phyloP scores from a whole-genome alignment of 2,888 invertebrate species.

The Fragum whitleyi region DNA sequence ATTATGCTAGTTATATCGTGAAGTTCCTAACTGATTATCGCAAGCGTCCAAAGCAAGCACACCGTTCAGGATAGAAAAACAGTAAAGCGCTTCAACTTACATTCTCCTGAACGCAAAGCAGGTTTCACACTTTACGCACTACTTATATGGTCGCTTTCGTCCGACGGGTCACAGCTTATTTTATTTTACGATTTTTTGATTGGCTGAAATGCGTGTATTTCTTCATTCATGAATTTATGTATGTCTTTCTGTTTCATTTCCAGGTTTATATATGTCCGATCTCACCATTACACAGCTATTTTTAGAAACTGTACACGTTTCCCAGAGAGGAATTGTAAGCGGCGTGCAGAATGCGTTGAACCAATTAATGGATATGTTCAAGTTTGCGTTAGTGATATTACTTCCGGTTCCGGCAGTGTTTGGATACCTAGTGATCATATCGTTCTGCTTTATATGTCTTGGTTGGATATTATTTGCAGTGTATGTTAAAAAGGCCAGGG shows the following conservation, averaged over 20 bases:
- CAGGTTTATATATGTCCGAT: constrained; percentile 86
- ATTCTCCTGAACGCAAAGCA: no score
- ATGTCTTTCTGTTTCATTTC: constrained; percentile 10
- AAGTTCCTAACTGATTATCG: no score
- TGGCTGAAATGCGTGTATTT: no score
- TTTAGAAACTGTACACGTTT: constrained; percentile 85
- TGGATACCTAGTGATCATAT: constrained; percentile 84
- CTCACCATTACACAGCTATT: constrained; percentile 86
- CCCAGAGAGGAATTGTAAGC: constrained; percentile 84
- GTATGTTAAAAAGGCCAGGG: constrained; percentile 53
- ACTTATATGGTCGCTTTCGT: no score
- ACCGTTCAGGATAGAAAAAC: no score
- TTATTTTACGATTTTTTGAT: no score
- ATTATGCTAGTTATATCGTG: no score
- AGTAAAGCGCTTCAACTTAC: no score
- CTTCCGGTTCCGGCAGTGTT: constrained; percentile 84
- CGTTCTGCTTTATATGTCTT: constrained; percentile 74
- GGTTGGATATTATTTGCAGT: constrained; percentile 67
- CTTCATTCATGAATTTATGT: no score
- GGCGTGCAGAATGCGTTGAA: constrained; percentile 86
- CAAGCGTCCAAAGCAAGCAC: no score
- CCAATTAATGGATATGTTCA: constrained; percentile 84
- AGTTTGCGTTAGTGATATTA: constrained; percentile 84
- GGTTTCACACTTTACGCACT: no score
- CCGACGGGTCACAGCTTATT: no score